Conservation (phyloP, 2,888 invertebrate genomes). For the Drosophila bunnanda region DNA sequence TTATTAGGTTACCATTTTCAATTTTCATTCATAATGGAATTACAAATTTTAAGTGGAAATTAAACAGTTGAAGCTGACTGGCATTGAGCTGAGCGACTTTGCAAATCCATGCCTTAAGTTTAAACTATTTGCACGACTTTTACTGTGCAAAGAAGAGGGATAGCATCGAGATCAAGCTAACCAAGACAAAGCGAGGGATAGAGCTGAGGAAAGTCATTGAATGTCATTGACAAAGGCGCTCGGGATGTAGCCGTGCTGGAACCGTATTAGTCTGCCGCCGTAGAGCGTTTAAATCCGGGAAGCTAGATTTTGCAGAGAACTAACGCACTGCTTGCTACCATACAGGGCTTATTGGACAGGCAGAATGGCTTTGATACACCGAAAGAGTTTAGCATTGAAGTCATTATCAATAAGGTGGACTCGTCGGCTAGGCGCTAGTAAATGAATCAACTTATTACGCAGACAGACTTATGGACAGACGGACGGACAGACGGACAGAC, state of each 20-base stretch:
- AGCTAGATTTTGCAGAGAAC: neutral
- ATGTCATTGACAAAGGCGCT: neutral
- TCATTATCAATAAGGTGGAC: constrained; percentile 15
- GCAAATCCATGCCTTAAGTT: neutral
- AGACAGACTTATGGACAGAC: no score
- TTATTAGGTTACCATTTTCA: no score
- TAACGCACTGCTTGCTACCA: neutral
- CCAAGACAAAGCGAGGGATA: neutral
- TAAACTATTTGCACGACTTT: constrained; percentile 10
- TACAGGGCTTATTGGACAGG: constrained; percentile 8
- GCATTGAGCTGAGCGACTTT: no score
- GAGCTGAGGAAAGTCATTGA: constrained; percentile 1
- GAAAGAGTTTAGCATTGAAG: constrained; percentile 12
- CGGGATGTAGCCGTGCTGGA: constrained; percentile 10
- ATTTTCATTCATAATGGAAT: no score
- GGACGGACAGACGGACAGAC: no score
- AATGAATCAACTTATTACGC: no score
- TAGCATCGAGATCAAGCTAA: constrained; percentile 13
- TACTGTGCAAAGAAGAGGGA: constrained; percentile 7
- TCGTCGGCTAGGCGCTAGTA: constrained; percentile 5
- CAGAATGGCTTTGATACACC: constrained; percentile 4
- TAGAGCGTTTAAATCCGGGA: constrained; percentile 5
- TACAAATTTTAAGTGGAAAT: no score
- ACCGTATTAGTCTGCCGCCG: neutral
- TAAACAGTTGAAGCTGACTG: no score